Base-by-base conservation (phyloP, 2,113 vertebrate genomes). In the Antennarius striatus region DNA sequence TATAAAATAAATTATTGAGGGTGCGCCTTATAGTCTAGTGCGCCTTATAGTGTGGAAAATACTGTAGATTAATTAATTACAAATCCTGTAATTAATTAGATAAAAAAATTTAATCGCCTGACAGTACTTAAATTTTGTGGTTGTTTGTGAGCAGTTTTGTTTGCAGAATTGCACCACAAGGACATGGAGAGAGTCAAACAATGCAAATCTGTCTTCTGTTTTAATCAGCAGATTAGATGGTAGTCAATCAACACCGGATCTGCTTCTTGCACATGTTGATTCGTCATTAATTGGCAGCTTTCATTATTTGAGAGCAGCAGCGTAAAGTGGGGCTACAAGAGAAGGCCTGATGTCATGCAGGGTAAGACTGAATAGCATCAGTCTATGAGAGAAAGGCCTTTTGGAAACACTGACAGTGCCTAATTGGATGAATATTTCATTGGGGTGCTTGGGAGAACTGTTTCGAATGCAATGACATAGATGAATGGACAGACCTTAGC, bases 341-440 rank as follows among this genome's bases (percentile, higher is more conserved):
- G 87, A 91, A 81, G 68, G 81, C 64, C 82, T 84, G 87, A 86
- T 89, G 88, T 91, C 85, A 89, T 83, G 82, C 83, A 65, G 78
- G 73, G 85, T 79, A 72, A 85, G 73, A 64, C 63, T 89, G 90
- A 92, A 91, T 90, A 84, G 85, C 81, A 84, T 71, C 79, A 75
- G 80, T 81, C 84, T 79, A 78, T 69, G 71, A 80, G 80, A 87
- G 83, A 90, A 91, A 90, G 76, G 83, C 81, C 85, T 90, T 92
- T 90, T 88, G 82, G 89, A 85, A 89, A 86, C 32, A 52, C 83
- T 84, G 88, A 86, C 83, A 78, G 86, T 81, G 70, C 71, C 86
- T 92, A 93, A 92, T 91, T 91, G 88, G 86, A 90, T 89, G 90
- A 90, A 87, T 85, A 86, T 89, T 90, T 89, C 85, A 79, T 80